Percentiles rank a stretch among this genome's conserved stretches.
phyloP scores from a whole-genome alignment of 2,888 invertebrate species.

The Nemapogon koenigi region DNA sequence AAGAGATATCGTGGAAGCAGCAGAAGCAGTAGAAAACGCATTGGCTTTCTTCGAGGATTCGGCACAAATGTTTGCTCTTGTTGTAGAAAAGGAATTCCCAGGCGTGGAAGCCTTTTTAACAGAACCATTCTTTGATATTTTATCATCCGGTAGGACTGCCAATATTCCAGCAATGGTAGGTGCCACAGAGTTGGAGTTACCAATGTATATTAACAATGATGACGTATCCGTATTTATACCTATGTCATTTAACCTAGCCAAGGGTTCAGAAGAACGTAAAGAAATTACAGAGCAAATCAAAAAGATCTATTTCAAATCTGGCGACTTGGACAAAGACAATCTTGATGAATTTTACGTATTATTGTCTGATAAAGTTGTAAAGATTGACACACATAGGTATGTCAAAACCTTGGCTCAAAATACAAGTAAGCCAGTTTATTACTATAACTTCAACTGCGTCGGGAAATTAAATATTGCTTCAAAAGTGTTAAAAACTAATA shows the following conservation, averaged over 20 bases:
- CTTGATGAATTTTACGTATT: conserved; percentile 34
- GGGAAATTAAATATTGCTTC: conserved; percentile 37
- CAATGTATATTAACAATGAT: conserved; percentile 24
- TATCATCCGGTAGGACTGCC: conserved; percentile 43
- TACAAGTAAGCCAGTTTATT: conserved; percentile 41
- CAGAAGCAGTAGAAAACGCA: conserved; percentile 21
- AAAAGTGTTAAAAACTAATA: conserved; percentile 22
- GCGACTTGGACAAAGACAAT: conserved; percentile 27
- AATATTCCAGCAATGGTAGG: conserved; percentile 48
- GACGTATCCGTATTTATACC: conserved; percentile 42
- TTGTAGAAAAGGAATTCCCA: conserved; percentile 47
- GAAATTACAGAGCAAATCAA: conserved; percentile 34
- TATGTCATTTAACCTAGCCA: conserved; percentile 31
- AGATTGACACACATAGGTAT: conserved; percentile 37
- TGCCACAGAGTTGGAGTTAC: conserved; percentile 32
- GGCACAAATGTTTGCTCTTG: conserved; percentile 24
- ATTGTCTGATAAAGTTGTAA: conserved; percentile 34
- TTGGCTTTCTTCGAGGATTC: conserved; percentile 19
- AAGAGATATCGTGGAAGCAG: conserved; percentile 38
- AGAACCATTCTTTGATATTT: conserved; percentile 35
- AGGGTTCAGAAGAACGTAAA: conserved; percentile 31
- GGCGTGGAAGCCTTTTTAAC: conserved; percentile 38
- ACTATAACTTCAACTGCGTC: conserved; percentile 47
- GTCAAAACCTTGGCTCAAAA: conserved; percentile 38
- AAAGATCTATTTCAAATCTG: conserved; percentile 36